phyloP scores from a whole-genome alignment of 2,888 invertebrate genomes.

The Notodromas monacha region DNA sequence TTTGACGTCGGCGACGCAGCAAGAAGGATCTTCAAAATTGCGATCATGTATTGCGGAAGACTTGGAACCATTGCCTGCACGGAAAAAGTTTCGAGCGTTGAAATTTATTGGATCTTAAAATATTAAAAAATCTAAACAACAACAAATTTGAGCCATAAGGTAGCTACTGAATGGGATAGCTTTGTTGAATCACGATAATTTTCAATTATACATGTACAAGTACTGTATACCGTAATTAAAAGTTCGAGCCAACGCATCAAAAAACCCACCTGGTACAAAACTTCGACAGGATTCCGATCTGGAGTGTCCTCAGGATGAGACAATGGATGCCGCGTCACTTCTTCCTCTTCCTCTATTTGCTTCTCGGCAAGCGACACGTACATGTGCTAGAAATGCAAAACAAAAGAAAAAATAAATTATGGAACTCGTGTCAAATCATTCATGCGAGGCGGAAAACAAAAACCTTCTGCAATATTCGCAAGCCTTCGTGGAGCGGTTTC shows the following conservation, averaged over 20 bases:
- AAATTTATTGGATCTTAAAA: no score
- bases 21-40: conserved; percentile 69
- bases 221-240: no score
- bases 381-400: conserved; percentile 63
- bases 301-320: conserved; percentile 48
- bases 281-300: conserved; percentile 47
- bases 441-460: no score
- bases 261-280: conserved; percentile 31
- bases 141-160: conserved; percentile 1
- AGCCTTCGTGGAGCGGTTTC: conserved; percentile 81
- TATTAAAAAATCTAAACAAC: no score
- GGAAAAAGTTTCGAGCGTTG: no score
- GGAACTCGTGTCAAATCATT: no score
- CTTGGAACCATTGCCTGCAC: conserved; percentile 61
- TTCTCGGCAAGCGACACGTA: conserved; percentile 72
- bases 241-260: background rate
- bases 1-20: conserved; percentile 98
- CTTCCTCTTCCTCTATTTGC: conserved; percentile 43
- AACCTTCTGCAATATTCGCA: conserved; percentile 46
- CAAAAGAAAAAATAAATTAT: no score
- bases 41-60: conserved; percentile 89
- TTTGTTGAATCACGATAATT: no score
- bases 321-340: conserved; percentile 60
- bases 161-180: background rate
- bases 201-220: conserved; percentile 1